Evolutionary conservation across 1,140 invertebrate species (phyloP).

Genomic region (Anastrepha ludens): DNA sequence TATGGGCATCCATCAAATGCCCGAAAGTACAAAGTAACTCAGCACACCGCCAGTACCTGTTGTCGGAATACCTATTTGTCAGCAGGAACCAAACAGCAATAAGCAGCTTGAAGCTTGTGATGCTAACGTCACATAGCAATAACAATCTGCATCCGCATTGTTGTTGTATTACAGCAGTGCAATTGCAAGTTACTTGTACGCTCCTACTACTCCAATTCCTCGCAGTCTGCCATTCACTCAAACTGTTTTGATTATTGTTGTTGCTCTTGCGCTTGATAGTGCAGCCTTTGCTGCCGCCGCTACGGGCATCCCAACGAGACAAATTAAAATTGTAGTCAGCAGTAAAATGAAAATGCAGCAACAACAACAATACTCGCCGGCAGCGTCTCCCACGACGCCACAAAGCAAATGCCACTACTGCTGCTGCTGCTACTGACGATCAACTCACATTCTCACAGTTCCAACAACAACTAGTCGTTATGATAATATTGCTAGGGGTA

Average conservation of each 20-base stretch:
- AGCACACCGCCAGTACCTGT: background rate
- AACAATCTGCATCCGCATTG: background rate
- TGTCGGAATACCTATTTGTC: background rate
- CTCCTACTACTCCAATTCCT: background rate
- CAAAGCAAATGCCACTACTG: constrained; percentile 20
- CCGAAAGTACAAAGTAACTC: background rate
- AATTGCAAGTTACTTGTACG: background rate
- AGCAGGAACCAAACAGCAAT: constrained; percentile 30
- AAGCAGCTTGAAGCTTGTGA: background rate
- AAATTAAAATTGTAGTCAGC: constrained; percentile 46
- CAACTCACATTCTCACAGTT: background rate
- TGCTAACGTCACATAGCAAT: background rate
- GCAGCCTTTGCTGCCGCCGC: background rate
- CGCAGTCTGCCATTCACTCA: background rate
- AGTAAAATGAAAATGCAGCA: constrained; percentile 43
- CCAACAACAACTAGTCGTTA: background rate
- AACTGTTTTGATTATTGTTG: too few relatives aligned
- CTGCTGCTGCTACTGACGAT: background rate
- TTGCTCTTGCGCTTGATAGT: background rate
- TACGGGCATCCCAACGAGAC: constrained; percentile 42
- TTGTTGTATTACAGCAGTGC: background rate
- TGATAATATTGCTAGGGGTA: background rate
- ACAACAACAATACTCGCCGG: background rate
- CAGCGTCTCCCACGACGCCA: constrained; percentile 23
- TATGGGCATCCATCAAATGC: background rate